Evolutionary conservation across 2,888 invertebrate species (phyloP).

Genomic region (Trypoxylon attenuatum): DNA sequence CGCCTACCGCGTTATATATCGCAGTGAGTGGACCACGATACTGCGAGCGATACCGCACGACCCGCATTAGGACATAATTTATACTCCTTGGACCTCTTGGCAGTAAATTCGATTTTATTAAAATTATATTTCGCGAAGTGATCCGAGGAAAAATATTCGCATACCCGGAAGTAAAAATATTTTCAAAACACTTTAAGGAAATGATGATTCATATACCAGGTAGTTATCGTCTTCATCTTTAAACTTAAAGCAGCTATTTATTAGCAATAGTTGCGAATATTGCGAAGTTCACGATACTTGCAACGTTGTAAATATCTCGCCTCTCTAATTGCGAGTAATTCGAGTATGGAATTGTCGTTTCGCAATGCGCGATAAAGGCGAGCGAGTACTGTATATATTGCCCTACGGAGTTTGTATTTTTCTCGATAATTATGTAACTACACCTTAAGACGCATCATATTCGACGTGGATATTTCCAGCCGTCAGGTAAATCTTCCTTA

Average conservation of each 20-base stretch:
- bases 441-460: conserved; percentile 2
- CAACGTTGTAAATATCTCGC: too few relatives aligned
- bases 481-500: conserved; percentile 18
- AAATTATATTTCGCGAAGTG: background rate
- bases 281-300: too few relatives aligned
- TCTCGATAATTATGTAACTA: conserved; percentile 23
- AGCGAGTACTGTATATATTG: conserved; percentile 5
- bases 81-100: background rate
- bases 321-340: conserved; percentile 25
- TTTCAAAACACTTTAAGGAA: conserved; percentile 6
- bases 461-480: conserved; percentile 5
- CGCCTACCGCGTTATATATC: too few relatives aligned
- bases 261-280: too few relatives aligned
- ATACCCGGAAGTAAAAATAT: background rate
- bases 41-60: background rate
- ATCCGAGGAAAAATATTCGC: background rate
- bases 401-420: conserved; percentile 10
- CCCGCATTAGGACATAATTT: conserved; percentile 4
- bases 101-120: background rate
- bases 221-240: too few relatives aligned
- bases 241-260: too few relatives aligned
- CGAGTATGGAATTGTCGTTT: conserved; percentile 20
- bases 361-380: conserved; percentile 31
- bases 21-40: background rate
- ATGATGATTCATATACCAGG: too few relatives aligned